Conservation (phyloP, 2,797 vertebrate genomes). For the Myripristis murdjan region DNA sequence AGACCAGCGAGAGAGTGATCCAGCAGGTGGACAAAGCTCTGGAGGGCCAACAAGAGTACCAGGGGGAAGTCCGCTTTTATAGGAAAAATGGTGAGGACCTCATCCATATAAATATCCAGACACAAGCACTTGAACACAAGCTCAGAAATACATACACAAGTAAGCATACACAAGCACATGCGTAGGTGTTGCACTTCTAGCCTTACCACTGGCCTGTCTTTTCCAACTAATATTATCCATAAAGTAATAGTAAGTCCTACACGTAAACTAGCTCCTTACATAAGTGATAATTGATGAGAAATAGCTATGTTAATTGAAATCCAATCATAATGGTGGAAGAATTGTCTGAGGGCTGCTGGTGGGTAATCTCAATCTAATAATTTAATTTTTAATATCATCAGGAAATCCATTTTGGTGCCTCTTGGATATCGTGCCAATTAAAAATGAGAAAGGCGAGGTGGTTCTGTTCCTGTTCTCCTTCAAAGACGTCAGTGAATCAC, state of each 20-base stretch:
- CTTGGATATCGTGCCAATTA: constrained; percentile 96
- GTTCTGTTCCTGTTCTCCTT: constrained; percentile 97
- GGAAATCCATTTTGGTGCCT: constrained; percentile 93
- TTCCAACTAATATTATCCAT: too few species aligned
- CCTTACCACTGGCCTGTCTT: too few species aligned
- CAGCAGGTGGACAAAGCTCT: constrained; percentile 91
- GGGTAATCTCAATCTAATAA: constrained; percentile 13
- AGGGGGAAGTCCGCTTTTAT: constrained; percentile 93
- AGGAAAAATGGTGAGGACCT: constrained; percentile 90
- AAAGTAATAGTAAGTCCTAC: too few species aligned
- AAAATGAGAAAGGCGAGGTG: constrained; percentile 96
- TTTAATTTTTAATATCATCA: constrained; percentile 66
- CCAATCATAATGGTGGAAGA: neutral
- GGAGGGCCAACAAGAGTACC: constrained; percentile 92
- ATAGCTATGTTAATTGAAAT: constrained; percentile 1
- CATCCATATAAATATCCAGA: rapidly evolving
- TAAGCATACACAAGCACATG: neutral
- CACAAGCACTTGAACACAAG: neutral
- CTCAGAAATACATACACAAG: neutral
- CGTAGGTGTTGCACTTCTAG: too few species aligned
- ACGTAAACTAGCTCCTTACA: too few species aligned
- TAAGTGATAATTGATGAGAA: neutral
- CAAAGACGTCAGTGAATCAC: constrained; percentile 92
- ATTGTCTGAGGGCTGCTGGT: neutral
- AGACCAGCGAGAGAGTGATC: constrained; percentile 89